Evolutionary conservation across 2,888 invertebrate genomes (phyloP).

Genomic region (Leucania comma): DNA sequence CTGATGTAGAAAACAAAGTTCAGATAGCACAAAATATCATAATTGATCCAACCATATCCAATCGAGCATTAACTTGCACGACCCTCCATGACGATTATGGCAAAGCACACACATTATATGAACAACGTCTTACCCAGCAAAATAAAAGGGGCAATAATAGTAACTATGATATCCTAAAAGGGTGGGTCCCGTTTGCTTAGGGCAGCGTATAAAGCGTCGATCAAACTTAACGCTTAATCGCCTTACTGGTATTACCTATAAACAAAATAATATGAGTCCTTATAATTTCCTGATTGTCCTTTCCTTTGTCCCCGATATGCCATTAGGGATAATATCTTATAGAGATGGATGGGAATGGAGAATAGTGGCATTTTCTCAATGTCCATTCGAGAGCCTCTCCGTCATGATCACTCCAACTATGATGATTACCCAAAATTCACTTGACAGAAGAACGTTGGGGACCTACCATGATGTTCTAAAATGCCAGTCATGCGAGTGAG

Average conservation of each 20-base stretch:
- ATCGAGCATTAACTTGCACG: conserved; percentile 52
- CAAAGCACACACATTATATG: conserved; percentile 62
- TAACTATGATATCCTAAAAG: conserved; percentile 63
- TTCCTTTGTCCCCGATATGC: conserved; percentile 32
- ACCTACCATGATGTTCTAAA: too few species aligned
- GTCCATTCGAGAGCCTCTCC: background rate
- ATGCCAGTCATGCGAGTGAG: too few species aligned
- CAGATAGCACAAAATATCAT: conserved; percentile 36
- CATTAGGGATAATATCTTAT: conserved; percentile 40
- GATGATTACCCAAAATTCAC: too few species aligned
- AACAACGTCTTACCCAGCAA: conserved; percentile 65
- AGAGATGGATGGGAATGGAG: conserved; percentile 3
- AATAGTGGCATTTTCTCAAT: conserved; percentile 5
- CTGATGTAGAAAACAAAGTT: conserved; percentile 21
- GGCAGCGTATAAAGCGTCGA: conserved; percentile 63
- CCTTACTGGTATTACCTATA: conserved; percentile 57
- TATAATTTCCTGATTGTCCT: conserved; percentile 56
- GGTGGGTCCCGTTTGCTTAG: conserved; percentile 67
- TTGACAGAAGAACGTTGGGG: background rate
- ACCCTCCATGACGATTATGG: conserved; percentile 53
- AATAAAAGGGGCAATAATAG: conserved; percentile 65
- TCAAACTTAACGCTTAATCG: conserved; percentile 73
- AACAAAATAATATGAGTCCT: conserved; percentile 43
- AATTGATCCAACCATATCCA: conserved; percentile 32
- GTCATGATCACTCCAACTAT: too few species aligned